phyloP scores from a whole-genome alignment of 1,140 invertebrate species.

The Homalodisca vitripennis region DNA sequence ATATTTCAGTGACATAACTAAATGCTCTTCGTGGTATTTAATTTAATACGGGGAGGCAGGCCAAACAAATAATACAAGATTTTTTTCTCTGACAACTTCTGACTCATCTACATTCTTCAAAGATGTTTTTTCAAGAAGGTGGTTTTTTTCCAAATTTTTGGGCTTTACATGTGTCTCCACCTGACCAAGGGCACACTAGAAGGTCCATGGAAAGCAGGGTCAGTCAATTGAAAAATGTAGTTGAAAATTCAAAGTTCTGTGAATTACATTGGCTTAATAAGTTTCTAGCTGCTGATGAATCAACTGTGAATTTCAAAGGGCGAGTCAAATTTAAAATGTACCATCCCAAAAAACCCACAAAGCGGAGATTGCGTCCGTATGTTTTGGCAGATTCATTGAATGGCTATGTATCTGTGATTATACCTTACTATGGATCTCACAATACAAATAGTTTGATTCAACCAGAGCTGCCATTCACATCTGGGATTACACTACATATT shows the following conservation, averaged over 20 bases:
- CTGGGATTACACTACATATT: not conserved
- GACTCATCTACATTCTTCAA: not conserved
- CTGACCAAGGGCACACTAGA: not conserved
- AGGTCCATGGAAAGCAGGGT: not conserved
- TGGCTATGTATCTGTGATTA: not conserved
- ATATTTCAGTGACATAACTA: too few relatives aligned
- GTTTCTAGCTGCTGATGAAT: not conserved
- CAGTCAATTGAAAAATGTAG: not conserved
- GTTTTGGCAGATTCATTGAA: not conserved
- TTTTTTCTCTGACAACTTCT: too few relatives aligned
- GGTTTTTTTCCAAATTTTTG: not conserved
- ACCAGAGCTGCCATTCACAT: not conserved
- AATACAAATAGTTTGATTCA: not conserved
- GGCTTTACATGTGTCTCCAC: not conserved
- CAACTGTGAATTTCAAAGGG: slow-evolving; percentile 7
- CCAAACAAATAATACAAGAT: too few relatives aligned
- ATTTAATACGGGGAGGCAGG: too few relatives aligned
- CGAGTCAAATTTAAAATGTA: slow-evolving; percentile 1
- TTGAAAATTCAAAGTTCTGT: not conserved
- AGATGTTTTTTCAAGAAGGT: not conserved
- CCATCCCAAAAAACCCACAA: not conserved
- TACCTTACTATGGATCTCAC: not conserved
- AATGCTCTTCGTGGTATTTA: too few relatives aligned
- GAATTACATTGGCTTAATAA: not conserved
- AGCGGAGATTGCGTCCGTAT: not conserved